Base-by-base conservation (phyloP, 2,113 vertebrate genomes). In the Scomber japonicus region DNA sequence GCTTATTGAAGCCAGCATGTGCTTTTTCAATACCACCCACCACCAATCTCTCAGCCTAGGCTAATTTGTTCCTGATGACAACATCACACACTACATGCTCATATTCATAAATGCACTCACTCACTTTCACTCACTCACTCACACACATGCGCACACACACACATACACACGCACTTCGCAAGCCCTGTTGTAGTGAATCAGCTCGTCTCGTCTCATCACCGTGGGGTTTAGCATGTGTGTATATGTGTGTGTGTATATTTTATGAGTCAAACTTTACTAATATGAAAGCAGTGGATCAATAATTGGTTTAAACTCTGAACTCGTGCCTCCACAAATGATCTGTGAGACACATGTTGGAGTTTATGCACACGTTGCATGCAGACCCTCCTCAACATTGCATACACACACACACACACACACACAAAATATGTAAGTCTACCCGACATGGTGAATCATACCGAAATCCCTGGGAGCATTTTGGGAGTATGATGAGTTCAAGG, bases 21-120 rank as follows among this genome's bases (percentile, higher is more conserved):
- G 84, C 70, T 87, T 88, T 83, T 90, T 76, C 13, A 1, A 79
- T 79, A 81, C 83, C 83, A 85, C 86, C 88, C 85, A 91, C 78
- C 0, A 24, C 65, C 79, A 84, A 56, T 77, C 80, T 71, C 78
- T 27, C 71, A 70, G 17, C 68, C 45, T 19, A 3, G 45, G 80
- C 71, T 88, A 78, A 89, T 91, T 81, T 83, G 73, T 83, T 86
- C 89, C 56, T 55, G 71, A 87, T 88, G 87, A 82, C 62, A 48
- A 56, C 60, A 66, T 87, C 74, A 50, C 74, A 73, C 80, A 80
- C 81, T 60, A 80, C 84, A 76, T 57, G 51, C 70, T 21, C 65
- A 66, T 72, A 60, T n/a, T 69, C 45, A 27, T 27, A 27, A 27
- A 27, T 3, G 5, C 31, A 6, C 31, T 35, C 7, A 6, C 31